phyloP scores from a whole-genome alignment of 2,113 vertebrate species.

The Myotis davidii region DNA sequence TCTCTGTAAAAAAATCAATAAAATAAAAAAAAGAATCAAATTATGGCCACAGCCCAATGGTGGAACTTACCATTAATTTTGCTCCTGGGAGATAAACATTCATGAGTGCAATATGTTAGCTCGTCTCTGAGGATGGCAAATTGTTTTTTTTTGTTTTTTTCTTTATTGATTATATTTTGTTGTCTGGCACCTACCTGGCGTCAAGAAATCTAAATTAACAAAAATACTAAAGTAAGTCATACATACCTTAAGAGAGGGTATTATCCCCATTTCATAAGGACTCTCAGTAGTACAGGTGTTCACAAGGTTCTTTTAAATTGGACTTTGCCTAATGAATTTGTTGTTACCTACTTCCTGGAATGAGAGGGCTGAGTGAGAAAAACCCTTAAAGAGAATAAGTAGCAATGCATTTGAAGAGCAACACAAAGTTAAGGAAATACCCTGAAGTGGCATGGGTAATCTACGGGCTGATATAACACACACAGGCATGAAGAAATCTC shows the following conservation, averaged over 20 bases:
- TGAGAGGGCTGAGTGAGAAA: not conserved
- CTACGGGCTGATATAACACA: not conserved
- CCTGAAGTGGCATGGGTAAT: not conserved
- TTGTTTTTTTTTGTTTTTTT: not conserved
- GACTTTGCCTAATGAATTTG: not conserved
- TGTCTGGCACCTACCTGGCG: not conserved
- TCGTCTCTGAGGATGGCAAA: not conserved
- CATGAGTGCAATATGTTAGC: not conserved
- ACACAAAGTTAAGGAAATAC: not conserved
- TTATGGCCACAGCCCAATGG: not conserved
- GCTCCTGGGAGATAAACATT: not conserved
- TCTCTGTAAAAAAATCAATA: too few relatives aligned
- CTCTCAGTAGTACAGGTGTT: not conserved
- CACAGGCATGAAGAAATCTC: not conserved
- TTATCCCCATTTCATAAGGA: not conserved
- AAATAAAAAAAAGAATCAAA: too few relatives aligned
- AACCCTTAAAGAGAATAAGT: not conserved
- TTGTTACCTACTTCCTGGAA: not conserved
- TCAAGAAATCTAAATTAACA: not conserved
- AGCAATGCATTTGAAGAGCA: not conserved
- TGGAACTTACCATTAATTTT: not conserved
- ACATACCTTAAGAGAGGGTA: not conserved
- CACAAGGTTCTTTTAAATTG: not conserved
- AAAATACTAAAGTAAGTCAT: not conserved
- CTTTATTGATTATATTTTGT: too few relatives aligned